A percentile compares a stretch with the other conserved stretches of the same genome.
Conservation (phyloP, 2,113 vertebrate species). For the Chaetodon trifascialis region DNA sequence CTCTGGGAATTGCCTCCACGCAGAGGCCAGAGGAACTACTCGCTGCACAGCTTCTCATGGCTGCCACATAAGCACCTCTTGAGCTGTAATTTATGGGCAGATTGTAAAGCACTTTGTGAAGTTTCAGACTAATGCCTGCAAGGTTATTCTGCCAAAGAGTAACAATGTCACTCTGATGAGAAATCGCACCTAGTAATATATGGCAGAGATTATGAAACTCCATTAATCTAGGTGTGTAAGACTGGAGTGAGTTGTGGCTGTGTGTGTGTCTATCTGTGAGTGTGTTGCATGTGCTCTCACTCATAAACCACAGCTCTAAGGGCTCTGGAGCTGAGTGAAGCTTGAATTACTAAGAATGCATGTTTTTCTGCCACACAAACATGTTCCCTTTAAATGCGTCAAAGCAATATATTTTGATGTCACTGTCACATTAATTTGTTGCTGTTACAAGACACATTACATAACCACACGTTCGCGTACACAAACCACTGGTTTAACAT, state of each 20-base stretch:
- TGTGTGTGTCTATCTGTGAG: neutral
- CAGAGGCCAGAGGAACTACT: conserved; percentile 45
- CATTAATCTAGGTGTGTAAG: conserved; percentile 33
- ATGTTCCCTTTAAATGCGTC: conserved; percentile 6
- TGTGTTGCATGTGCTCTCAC: neutral
- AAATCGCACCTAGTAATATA: conserved; percentile 47
- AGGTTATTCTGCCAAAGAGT: conserved; percentile 69
- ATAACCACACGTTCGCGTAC: neutral
- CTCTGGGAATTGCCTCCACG: conserved; percentile 37
- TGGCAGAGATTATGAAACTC: conserved; percentile 36
- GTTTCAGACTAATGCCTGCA: conserved; percentile 59
- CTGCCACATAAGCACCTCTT: conserved; percentile 60
- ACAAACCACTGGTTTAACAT: neutral
- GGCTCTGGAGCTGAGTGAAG: neutral
- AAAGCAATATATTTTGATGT: conserved; percentile 23
- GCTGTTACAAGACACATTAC: neutral
- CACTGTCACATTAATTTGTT: neutral
- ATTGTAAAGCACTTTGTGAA: conserved; percentile 70
- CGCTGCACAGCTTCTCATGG: conserved; percentile 51
- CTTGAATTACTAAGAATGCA: conserved; percentile 22
- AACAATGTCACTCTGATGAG: conserved; percentile 62
- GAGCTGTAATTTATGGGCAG: conserved; percentile 66
- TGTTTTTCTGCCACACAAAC: neutral
- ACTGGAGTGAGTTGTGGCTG: conserved; percentile 12
- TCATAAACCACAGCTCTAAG: conserved; percentile 20